A percentile compares a stretch with the other conserved stretches of the same genome.
Conservation (phyloP, 2,113 vertebrate species). For the Marmota flaviventris region DNA sequence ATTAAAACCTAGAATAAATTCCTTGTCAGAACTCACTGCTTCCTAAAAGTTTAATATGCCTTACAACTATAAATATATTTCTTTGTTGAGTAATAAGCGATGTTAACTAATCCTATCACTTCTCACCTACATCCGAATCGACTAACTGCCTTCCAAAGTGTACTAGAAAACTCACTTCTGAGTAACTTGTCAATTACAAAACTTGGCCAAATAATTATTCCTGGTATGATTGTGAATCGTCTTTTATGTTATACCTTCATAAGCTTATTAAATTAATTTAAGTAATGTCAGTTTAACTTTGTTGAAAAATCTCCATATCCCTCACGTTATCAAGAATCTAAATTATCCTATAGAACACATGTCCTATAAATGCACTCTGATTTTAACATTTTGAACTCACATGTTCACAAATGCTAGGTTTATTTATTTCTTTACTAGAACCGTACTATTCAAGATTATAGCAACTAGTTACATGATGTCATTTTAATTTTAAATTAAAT, state of each 20-base stretch:
- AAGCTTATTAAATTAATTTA: neutral
- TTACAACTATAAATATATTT: neutral
- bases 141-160: neutral
- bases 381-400: neutral
- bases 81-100: neutral
- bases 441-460: neutral
- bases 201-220: neutral
- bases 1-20: neutral
- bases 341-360: neutral
- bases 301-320: neutral
- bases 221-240: neutral
- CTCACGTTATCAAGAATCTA: neutral
- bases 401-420: neutral
- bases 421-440: neutral
- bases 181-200: neutral
- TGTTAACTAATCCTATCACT: neutral
- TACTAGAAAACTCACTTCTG: neutral
- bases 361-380: neutral
- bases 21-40: neutral
- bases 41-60: neutral
- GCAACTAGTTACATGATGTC: neutral
- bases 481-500: neutral
- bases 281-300: neutral
- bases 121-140: neutral
- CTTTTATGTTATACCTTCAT: neutral